phyloP scores from a whole-genome alignment of 2,888 invertebrate genomes.

The Coenonympha glycerion region DNA sequence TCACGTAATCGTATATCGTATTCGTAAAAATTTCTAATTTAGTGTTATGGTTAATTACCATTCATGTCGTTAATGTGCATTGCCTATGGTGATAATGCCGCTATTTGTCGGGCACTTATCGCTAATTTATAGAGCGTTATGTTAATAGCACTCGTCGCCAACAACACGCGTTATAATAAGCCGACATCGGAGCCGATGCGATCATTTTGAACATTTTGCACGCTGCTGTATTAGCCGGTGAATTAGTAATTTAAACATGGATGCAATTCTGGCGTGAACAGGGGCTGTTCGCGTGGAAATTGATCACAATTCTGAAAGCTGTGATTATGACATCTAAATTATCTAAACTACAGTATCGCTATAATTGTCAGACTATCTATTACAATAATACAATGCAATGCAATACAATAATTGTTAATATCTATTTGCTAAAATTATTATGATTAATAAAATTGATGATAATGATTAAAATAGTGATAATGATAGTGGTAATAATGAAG shows the following conservation, averaged over 20 bases:
- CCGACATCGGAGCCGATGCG: background rate
- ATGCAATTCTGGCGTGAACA: background rate
- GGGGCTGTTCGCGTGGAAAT: background rate
- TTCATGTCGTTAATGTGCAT: background rate
- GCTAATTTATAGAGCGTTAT: background rate
- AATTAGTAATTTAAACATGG: conserved; percentile 4
- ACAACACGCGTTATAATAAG: background rate
- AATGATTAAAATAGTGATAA: too few species aligned
- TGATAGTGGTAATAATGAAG: too few species aligned
- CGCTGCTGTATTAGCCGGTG: background rate
- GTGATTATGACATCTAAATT: too few species aligned
- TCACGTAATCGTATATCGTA: too few species aligned
- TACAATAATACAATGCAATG: too few species aligned
- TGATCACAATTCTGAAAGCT: too few species aligned
- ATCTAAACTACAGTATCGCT: too few species aligned
- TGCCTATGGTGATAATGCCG: background rate
- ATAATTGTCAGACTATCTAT: too few species aligned
- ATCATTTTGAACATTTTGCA: conserved; percentile 1
- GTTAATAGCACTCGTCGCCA: background rate
- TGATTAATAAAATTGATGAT: too few species aligned
- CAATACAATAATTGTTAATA: too few species aligned
- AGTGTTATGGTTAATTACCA: background rate
- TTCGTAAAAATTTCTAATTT: background rate
- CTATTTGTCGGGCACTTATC: background rate
- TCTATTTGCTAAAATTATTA: too few species aligned